Conservation (phyloP, 2,113 vertebrate genomes). For the Macrotus californicus region DNA sequence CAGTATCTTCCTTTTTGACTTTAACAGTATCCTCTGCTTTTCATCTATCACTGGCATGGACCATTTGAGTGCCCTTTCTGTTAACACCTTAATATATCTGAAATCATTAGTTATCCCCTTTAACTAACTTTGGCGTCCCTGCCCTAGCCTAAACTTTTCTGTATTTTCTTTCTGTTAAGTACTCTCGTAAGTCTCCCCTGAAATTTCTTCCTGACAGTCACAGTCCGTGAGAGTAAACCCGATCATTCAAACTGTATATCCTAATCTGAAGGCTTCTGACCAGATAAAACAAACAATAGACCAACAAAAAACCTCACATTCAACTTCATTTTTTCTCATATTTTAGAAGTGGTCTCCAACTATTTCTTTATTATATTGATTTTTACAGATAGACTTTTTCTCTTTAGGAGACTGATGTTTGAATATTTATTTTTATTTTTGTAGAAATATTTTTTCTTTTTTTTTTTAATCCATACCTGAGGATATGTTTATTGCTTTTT, state of each 20-base stretch:
- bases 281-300: background rate
- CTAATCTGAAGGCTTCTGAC: background rate
- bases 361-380: background rate
- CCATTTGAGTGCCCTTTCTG: background rate
- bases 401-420: background rate
- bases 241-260: background rate
- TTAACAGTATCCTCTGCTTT: background rate
- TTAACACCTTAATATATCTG: background rate
- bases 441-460: background rate
- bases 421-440: background rate
- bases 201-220: background rate
- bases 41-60: background rate
- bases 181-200: background rate
- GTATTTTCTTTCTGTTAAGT: background rate
- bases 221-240: background rate
- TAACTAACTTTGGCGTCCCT: background rate
- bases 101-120: background rate
- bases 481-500: no score
- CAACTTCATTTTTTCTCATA: background rate
- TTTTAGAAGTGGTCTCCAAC: background rate
- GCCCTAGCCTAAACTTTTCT: background rate
- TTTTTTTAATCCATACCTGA: no score
- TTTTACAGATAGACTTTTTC: background rate
- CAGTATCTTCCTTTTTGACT: constrained; percentile 16
- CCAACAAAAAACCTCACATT: background rate